These are phyloP conservation scores for Catostylus mosaicus DNA, from an alignment of 30 jellyfish, hydroid and myxozoan species.

Conservation along the genomic window DNA sequence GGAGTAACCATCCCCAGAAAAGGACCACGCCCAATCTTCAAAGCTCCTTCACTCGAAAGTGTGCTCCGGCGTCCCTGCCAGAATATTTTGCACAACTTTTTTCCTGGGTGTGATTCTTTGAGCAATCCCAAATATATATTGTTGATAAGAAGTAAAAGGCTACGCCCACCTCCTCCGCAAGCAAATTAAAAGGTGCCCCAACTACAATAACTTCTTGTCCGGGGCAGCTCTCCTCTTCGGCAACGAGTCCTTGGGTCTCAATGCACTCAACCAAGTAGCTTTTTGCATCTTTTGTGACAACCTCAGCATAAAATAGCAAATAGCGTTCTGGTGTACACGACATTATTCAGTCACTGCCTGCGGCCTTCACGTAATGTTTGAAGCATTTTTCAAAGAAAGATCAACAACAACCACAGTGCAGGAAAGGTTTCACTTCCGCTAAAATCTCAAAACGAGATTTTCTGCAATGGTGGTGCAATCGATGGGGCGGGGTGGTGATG, in stretches of 20 bases:
- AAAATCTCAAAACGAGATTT: too few relatives aligned
- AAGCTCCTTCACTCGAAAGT: too few relatives aligned
- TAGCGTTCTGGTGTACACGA: slow-evolving; percentile 29
- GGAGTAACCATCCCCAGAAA: too few relatives aligned
- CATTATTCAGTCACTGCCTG: background rate
- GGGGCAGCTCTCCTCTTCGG: slow-evolving; percentile 50
- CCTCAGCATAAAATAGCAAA: slow-evolving; percentile 16
- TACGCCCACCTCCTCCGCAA: slow-evolving; percentile 57
- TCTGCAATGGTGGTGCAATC: slow-evolving; percentile 2
- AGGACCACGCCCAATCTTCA: too few relatives aligned
- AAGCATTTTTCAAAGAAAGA: background rate
- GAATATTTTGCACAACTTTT: too few relatives aligned
- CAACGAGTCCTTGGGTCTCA: slow-evolving; percentile 36
- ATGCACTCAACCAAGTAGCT: slow-evolving; percentile 41
- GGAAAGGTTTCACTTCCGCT: too few relatives aligned
- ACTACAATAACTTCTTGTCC: slow-evolving; percentile 41
- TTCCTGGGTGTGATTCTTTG: too few relatives aligned
- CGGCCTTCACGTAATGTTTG: background rate
- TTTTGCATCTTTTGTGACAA: slow-evolving; percentile 26
- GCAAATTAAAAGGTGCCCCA: slow-evolving; percentile 52
- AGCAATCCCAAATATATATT: too few relatives aligned
- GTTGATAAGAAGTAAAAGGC: too few relatives aligned
- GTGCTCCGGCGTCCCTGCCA: too few relatives aligned
- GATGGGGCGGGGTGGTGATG: background rate
- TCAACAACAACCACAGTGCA: background rate